Conservation (phyloP, 2,797 vertebrate species). For the Pipistrellus pygmaeus region DNA sequence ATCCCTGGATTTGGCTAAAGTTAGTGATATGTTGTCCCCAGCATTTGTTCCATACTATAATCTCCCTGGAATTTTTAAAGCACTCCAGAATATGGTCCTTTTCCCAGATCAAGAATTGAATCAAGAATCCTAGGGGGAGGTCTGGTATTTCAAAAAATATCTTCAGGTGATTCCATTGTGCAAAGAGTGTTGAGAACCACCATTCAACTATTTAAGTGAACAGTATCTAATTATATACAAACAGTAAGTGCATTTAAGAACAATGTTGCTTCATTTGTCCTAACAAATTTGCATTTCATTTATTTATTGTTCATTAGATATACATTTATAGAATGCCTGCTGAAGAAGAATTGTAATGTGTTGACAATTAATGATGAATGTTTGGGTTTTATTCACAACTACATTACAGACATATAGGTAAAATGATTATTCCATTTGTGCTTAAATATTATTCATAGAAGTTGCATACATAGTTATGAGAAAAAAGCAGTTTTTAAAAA, state of each 20-base stretch:
- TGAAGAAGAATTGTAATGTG: slow-evolving; percentile 60
- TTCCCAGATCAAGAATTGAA: not conserved
- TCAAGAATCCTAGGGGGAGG: not conserved
- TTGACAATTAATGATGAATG: slow-evolving; percentile 58
- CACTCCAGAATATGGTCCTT: not conserved
- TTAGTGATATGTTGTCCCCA: not conserved
- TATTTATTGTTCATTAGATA: slow-evolving; percentile 71
- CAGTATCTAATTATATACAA: slow-evolving; percentile 62
- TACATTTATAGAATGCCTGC: slow-evolving; percentile 37
- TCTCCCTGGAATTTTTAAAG: not conserved
- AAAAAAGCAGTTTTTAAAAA: slow-evolving; percentile 11
- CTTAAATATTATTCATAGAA: slow-evolving; percentile 6
- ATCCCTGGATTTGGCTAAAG: not conserved
- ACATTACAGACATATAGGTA: slow-evolving; percentile 16
- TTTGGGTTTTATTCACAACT: slow-evolving; percentile 52
- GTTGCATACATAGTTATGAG: not conserved
- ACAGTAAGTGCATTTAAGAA: slow-evolving; percentile 24
- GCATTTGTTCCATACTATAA: not conserved
- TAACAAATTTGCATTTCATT: slow-evolving; percentile 56
- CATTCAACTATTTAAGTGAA: slow-evolving; percentile 48
- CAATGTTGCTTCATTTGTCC: slow-evolving; percentile 66
- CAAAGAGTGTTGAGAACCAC: not conserved
- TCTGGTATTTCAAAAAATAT: not conserved
- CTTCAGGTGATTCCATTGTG: not conserved
- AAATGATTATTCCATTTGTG: slow-evolving; percentile 33